Base-by-base conservation (phyloP, 2,888 invertebrate species). In the Drosophila ustulata region DNA sequence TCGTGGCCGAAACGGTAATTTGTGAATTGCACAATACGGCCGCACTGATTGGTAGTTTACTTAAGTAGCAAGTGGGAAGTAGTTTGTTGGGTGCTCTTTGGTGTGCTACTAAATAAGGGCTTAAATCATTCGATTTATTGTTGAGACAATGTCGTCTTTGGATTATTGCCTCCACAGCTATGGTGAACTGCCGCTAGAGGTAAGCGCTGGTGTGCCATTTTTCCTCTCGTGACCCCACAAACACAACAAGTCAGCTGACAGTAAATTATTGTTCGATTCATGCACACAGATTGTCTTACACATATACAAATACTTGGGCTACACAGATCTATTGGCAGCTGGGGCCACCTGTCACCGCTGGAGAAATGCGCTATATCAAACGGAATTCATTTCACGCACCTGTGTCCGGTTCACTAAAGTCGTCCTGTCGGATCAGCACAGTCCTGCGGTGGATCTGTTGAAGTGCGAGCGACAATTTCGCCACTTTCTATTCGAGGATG, bases 301-400 rank as follows among this genome's bases (percentile, higher is more conserved):
- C 77, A 93, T 95, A 72, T 94, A 95, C 88, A 94, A 94, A 75
- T 95, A 94, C 90, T 91, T 95, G 75, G 93, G 94, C 39, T 94
- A 94, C 78, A 93, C 95, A 2, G 96, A 96, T 88, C 93, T 95
- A 77, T 94, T 95, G 90, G 93, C 94, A 49, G 95, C 95, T 39
- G 94, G 95, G 75, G 93, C 95, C 76, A 95, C 95, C 26, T 95
- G 95, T 88, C 93, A 91, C 18, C 92, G 93, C 0, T 96, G 96
- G 96, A 94, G 95, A 73, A 93, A 94, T 69, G 96, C 96, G 11
- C 94, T 95, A 5, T 94, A 95, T 81, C 94, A 95, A 82, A 92
- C 92, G 1, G 93, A 94, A 71, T 93, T 94, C 37, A 88, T 90
- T 30, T 79, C 77, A 4, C 89, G 90, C 28, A 82, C 89, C 0